A percentile compares a stretch with the other conserved stretches of the same genome.
Conservation (phyloP, 2,113 vertebrate species). For the Eonycteris spelaea region DNA sequence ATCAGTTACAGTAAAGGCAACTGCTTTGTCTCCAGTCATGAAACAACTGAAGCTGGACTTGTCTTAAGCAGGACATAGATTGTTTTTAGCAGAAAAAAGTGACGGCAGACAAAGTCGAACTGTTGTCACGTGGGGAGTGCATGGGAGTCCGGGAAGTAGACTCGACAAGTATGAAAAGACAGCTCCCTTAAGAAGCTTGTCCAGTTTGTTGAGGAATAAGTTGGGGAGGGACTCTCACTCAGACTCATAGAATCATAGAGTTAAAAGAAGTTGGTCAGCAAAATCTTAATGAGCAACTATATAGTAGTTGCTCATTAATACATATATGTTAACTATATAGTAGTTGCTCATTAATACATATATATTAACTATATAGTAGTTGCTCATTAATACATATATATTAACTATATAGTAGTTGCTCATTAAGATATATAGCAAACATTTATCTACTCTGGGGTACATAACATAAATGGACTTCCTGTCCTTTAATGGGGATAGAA, state of each 20-base stretch:
- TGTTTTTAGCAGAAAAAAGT: neutral
- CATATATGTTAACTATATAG: too few relatives aligned
- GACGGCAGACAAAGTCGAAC: neutral
- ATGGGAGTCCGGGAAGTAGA: neutral
- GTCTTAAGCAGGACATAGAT: neutral
- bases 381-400: neutral
- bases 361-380: neutral
- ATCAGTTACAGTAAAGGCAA: neutral
- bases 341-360: neutral
- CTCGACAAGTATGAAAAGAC: neutral
- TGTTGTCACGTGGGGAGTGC: neutral
- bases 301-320: neutral
- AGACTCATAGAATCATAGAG: neutral
- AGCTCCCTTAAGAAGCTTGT: neutral
- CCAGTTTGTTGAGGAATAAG: neutral
- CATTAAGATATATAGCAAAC: neutral
- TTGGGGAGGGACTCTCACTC: neutral
- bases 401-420: neutral
- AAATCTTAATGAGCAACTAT: neutral
- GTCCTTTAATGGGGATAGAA: neutral
- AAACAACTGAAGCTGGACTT: neutral
- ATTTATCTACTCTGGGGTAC: neutral
- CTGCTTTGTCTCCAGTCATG: neutral
- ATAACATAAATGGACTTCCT: neutral
- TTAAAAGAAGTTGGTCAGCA: neutral